Evolutionary conservation across 2,888 invertebrate species (phyloP), one percentile per base, ranked within the genome.

Genomic region (Phlogophora meticulosa): DNA sequence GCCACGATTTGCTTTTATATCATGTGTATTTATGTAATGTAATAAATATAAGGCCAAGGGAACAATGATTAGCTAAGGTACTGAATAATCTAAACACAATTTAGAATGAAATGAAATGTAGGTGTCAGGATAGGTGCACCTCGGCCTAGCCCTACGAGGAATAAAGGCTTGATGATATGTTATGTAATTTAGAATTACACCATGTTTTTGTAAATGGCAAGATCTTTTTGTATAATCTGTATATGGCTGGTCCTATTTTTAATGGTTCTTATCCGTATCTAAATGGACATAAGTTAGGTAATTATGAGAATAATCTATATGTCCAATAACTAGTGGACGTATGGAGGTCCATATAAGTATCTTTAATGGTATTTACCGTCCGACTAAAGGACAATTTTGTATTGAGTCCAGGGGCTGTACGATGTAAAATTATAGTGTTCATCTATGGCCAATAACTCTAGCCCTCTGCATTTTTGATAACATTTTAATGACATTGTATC

Each of bases 1-100:
- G 91, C 92, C 91, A 86, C 84, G 64, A 55, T 17, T 79, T 84
- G 88, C 86, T 89, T 90, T 88, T 76, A 59, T 77, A 81, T 5
- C 28, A 28, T 36, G 10, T 67, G 17, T 75, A 58, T 66, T 59
- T 78, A 67, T 52, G 64, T 84, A 81, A 81, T 57, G 70, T 75
- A 62, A 64, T 71, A 59, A 85, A 66, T 67, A 42, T 74, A 78
- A 88, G 87, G 88, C 87, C 84, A 86, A 80, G 93, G 93, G 92
- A 92, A 88, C 91, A 91, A 92, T 84, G 80, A 80, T 76, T 81
- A 80, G 61, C 64, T 80, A 73, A 62, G 51, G 28, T 46, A 66
- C 49, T 67, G 42, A 67, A 71, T 69, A 55, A 66, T 73, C 46
- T 72, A 75, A 79, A 74, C 65, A 48, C 58, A 73, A 78, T 72